Evolutionary conservation across 2,113 vertebrate genomes (phyloP).

Genomic region (Zootoca vivipara): DNA sequence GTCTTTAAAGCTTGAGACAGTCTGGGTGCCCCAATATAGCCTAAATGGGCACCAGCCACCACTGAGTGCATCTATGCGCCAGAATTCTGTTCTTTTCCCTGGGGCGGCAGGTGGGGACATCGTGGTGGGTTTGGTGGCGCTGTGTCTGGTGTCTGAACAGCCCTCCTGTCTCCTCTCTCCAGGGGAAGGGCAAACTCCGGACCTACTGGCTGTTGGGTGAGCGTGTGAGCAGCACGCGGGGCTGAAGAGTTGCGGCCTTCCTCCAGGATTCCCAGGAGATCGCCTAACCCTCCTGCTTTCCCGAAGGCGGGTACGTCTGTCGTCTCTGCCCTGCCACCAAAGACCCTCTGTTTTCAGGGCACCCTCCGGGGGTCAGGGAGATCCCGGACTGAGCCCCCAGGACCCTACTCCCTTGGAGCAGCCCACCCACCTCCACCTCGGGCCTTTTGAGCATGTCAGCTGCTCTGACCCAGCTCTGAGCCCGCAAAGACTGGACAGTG

Average conservation of each 20-base stretch:
- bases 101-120: background rate
- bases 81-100: background rate
- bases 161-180: background rate
- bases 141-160: background rate
- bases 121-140: background rate
- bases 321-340: background rate
- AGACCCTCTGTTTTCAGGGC: background rate
- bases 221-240: constrained; percentile 56
- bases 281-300: background rate
- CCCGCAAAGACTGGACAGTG: background rate
- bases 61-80: background rate
- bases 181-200: constrained; percentile 87
- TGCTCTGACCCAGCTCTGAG: background rate
- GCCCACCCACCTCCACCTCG: background rate
- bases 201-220: constrained; percentile 89
- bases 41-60: background rate
- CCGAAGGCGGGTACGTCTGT: background rate
- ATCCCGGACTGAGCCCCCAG: background rate
- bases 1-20: background rate
- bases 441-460: background rate
- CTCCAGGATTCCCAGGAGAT: background rate
- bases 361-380: too few species aligned
- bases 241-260: constrained; percentile 38
- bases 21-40: too few species aligned
- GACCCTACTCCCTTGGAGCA: background rate